These are phyloP conservation scores for Notarius quadriscutis DNA, from an alignment of 2,113 vertebrate species.

Conservation along the genomic window DNA sequence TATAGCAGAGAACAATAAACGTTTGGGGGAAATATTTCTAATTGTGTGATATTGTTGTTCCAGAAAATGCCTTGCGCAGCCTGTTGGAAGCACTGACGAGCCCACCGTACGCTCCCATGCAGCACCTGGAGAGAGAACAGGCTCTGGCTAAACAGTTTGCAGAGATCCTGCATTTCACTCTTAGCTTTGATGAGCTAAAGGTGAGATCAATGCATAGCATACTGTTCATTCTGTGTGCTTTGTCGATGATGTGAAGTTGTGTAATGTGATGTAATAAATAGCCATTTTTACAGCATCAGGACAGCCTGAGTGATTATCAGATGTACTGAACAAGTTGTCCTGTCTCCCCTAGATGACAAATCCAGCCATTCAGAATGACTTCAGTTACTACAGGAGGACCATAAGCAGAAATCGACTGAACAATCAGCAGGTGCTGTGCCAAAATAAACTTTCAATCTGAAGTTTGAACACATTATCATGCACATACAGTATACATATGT, in stretches of 20 bases:
- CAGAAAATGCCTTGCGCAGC: conserved; percentile 88
- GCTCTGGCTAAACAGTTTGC: conserved; percentile 90
- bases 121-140: conserved; percentile 88
- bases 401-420: conserved; percentile 87
- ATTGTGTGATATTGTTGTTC: conserved; percentile 1
- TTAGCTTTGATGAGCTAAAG: conserved; percentile 91
- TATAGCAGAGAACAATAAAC: not conserved
- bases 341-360: conserved; percentile 83
- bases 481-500: not conserved
- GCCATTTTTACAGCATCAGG: not conserved
- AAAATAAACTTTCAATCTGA: conserved; percentile 28
- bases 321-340: not conserved
- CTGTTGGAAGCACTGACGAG: conserved; percentile 87
- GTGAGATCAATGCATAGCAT: conserved; percentile 57
- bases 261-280: not conserved
- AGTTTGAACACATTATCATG: not conserved
- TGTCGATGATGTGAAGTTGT: not conserved
- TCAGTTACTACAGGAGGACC: conserved; percentile 91
- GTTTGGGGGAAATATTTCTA: not conserved
- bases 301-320: not conserved
- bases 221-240: not conserved
- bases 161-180: conserved; percentile 89
- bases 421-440: conserved; percentile 79
- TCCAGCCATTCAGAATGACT: conserved; percentile 91
- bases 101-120: conserved; percentile 86